Evolutionary conservation across 2,113 vertebrate species (phyloP), one percentile per base, ranked within the genome.

Genomic region (Prunella himalayana): DNA sequence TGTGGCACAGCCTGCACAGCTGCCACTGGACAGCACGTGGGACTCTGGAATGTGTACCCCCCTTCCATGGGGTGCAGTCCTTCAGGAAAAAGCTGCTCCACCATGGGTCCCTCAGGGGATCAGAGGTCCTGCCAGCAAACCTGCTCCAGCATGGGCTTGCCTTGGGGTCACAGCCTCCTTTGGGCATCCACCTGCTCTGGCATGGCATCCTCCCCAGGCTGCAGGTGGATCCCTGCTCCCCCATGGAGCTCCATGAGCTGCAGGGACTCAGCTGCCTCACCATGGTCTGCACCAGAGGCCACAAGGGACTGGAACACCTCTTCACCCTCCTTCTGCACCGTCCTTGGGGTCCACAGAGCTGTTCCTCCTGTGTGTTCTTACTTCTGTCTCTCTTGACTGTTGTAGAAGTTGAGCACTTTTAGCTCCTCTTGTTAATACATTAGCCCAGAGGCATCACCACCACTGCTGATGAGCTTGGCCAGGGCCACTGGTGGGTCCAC

Each of bases 31-130:
- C 54, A 69, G 39, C 18, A 1, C 1, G 0, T 16, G 37, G 30
- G 49, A n/a, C 25, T 35, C 70, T 22, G n/a, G 37, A 18, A 30
- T 0, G 0, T 39, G 39, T 41, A 20, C 10, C 8, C 13, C n/a
- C 27, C 53, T 71, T 39, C 33, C 42, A 44, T 5, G 44, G 59
- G 24, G 10, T 45, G 44, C 16, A 71, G 39, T 31, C 21, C 33
- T 41, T 59, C n/a, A 41, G 59, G 66, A 47, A 22, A 79, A 70
- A 41, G 41, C 13, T 70, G 13, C 6, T 69, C 28, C 24, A n/a
- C 11, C 24, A 10, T 22, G 39, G 23, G 13, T 25, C 2, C 28
- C 9, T 31, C 16, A 39, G 8, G 4, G 24, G 7, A 25, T 47
- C 28, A 59, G 50, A 41, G 25, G 18, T 54, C 25, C 25, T 70